Percentiles rank a stretch among this genome's conserved stretches.
Conservation (phyloP, 2,888 invertebrate species). For the Pristionchus maxplancki region DNA sequence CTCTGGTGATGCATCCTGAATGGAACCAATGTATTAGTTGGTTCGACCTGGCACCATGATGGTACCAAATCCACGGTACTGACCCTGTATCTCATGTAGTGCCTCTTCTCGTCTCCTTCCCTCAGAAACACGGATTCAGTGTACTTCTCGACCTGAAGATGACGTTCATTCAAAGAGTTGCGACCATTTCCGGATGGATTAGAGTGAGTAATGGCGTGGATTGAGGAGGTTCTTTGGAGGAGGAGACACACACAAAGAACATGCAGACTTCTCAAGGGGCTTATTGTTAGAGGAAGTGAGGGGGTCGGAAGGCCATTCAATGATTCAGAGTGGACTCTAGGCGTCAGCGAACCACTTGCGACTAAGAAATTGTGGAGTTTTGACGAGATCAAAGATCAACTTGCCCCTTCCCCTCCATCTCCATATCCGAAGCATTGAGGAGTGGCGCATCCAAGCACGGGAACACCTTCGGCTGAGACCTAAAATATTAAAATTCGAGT, state of each 20-base stretch:
- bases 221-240: background rate
- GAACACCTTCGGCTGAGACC: conserved; percentile 65
- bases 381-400: background rate
- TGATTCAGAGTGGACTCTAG: background rate
- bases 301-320: background rate
- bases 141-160: conserved; percentile 15
- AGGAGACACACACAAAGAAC: background rate
- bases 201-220: background rate
- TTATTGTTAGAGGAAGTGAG: background rate
- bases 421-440: conserved; percentile 67
- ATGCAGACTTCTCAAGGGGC: background rate
- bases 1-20: conserved; percentile 55
- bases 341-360: background rate
- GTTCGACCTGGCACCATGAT: background rate
- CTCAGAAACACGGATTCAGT: conserved; percentile 50
- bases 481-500: too few species aligned
- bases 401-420: conserved; percentile 38
- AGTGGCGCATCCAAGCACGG: conserved; percentile 71
- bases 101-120: conserved; percentile 29
- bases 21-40: background rate
- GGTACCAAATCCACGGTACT: background rate
- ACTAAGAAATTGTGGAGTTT: background rate
- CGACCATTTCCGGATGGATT: background rate
- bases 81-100: conserved; percentile 42
- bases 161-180: background rate